Conservation (phyloP, 2,888 invertebrate species). For the Epistrophe eligans region DNA sequence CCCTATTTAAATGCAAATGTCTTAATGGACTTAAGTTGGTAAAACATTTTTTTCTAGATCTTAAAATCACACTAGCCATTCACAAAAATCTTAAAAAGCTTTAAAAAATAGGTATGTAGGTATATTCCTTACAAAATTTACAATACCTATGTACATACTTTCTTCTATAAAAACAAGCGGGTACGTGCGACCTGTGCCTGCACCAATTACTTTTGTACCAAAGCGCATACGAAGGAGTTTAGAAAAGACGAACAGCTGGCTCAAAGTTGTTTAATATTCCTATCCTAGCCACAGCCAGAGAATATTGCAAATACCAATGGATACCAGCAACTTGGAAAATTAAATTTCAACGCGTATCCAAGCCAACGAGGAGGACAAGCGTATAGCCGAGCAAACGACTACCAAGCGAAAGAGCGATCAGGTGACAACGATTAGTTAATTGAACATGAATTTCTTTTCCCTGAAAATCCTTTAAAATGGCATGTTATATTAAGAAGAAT, state of each 20-base stretch:
- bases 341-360: slow-evolving; percentile 36
- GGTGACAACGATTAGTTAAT: slow-evolving; percentile 53
- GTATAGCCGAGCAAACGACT: not conserved
- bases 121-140: no score
- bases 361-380: not conserved
- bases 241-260: not conserved
- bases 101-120: no score
- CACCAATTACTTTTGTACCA: not conserved
- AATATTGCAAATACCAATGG: not conserved
- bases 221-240: not conserved
- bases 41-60: no score
- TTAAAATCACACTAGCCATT: no score
- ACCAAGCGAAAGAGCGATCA: slow-evolving; percentile 29
- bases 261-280: slow-evolving; percentile 36
- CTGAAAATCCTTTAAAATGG: not conserved
- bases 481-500: not conserved
- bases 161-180: not conserved
- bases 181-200: not conserved
- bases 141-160: no score
- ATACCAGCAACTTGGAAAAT: slow-evolving; percentile 48
- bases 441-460: slow-evolving; percentile 57
- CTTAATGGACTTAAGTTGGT: no score
- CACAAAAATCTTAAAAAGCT: no score
- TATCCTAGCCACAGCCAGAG: not conserved
- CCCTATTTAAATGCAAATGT: no score